Percentiles rank a stretch among this genome's conserved stretches.
These are phyloP conservation scores for Drosophila bocqueti DNA, from an alignment of 1,140 invertebrate species.

Conservation along the genomic window DNA sequence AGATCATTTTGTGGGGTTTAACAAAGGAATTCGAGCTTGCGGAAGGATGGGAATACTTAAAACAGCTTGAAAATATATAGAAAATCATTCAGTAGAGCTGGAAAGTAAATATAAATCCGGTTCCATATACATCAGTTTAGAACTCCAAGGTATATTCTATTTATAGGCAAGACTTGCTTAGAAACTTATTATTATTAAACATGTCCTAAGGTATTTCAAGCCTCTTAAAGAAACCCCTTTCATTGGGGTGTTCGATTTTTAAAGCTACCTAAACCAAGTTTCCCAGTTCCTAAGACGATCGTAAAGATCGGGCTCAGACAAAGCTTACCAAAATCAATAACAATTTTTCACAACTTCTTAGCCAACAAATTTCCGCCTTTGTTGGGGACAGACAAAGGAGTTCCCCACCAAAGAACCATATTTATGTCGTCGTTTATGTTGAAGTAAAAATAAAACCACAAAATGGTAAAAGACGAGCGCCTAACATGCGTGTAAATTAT, in stretches of 20 bases:
- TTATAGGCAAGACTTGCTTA: no score
- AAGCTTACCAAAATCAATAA: conserved; percentile 64
- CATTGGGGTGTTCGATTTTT: background rate
- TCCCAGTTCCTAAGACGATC: conserved; percentile 32
- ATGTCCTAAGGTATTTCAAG: background rate
- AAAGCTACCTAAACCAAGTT: conserved; percentile 26
- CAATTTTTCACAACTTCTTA: conserved; percentile 73
- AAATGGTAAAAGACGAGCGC: conserved; percentile 45
- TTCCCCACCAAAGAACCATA: conserved; percentile 59
- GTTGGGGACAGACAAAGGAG: conserved; percentile 61
- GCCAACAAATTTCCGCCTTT: conserved; percentile 52
- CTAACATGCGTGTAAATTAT: conserved; percentile 77
- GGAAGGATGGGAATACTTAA: background rate
- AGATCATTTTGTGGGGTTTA: conserved; percentile 15
- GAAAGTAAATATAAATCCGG: background rate
- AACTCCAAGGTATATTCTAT: background rate
- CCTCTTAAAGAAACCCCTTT: conserved; percentile 1
- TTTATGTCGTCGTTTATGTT: conserved; percentile 75
- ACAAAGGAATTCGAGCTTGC: background rate
- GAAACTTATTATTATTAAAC: background rate
- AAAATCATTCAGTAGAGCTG: background rate
- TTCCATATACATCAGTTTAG: background rate
- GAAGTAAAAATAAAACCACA: conserved; percentile 45
- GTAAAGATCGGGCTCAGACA: conserved; percentile 45
- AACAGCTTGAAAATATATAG: background rate